Evolutionary conservation across 2,888 invertebrate species (phyloP).

Genomic region (Chouioia cunea): DNA sequence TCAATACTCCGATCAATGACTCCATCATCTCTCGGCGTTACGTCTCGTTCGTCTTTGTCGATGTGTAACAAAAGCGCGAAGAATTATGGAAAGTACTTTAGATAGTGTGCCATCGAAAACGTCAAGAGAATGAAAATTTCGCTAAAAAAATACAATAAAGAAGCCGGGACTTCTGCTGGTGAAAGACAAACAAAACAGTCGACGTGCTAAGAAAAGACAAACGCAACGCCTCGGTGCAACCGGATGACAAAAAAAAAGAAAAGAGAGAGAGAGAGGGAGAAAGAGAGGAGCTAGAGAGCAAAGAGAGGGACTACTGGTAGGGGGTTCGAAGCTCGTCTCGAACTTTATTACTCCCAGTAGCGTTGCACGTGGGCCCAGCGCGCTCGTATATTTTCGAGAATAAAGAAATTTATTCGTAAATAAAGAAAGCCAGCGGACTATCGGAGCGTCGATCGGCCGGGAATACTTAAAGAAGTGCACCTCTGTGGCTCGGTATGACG

Average conservation of each 20-base stretch:
- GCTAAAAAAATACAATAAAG: slow-evolving; percentile 1
- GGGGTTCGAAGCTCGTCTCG: slow-evolving; percentile 34
- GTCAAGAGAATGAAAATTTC: slow-evolving; percentile 28
- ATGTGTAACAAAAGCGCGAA: too few species aligned
- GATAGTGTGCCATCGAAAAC: slow-evolving; percentile 25
- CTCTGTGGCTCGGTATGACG: not conserved
- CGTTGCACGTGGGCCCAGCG: slow-evolving; percentile 5
- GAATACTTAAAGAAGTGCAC: not conserved
- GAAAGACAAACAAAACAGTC: slow-evolving; percentile 38
- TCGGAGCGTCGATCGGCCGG: not conserved
- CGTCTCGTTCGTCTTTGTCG: too few species aligned
- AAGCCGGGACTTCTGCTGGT: not conserved
- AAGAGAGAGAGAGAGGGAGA: slow-evolving; percentile 18
- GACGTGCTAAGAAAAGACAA: slow-evolving; percentile 45
- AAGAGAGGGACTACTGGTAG: slow-evolving; percentile 33
- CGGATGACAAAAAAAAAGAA: slow-evolving; percentile 6
- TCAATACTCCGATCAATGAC: not conserved
- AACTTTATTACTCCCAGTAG: slow-evolving; percentile 50
- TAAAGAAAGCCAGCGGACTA: slow-evolving; percentile 36
- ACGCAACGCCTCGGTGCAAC: slow-evolving; percentile 16
- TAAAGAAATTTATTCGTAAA: slow-evolving; percentile 49
- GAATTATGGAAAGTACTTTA: slow-evolving; percentile 32
- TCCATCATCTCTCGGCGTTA: not conserved
- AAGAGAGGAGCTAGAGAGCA: slow-evolving; percentile 25
- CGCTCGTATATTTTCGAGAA: slow-evolving; percentile 34